Percentiles rank a stretch among this genome's conserved stretches.
Evolutionary conservation across 53 echinoderm and acorn worm genomes (phyloP).

Genomic region (Luidia sarsii): DNA sequence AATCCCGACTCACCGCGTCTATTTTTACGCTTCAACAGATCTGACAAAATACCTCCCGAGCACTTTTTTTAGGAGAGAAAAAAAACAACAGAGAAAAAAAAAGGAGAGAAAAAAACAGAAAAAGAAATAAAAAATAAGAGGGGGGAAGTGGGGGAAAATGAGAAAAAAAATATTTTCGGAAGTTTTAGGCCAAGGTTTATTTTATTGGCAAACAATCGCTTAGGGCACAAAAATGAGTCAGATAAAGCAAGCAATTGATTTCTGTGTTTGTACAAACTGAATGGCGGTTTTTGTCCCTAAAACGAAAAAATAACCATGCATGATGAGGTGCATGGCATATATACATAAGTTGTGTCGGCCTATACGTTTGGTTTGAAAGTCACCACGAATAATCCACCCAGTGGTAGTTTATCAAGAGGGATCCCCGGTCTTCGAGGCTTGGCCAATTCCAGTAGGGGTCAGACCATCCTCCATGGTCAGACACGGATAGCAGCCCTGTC

Average conservation of each 20-base stretch:
- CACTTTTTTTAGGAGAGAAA: no score
- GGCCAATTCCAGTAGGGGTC: no score
- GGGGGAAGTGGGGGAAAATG: neutral
- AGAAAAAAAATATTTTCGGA: neutral
- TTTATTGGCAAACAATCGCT: neutral
- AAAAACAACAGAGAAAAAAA: no score
- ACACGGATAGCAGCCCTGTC: no score
- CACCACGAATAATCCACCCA: no score
- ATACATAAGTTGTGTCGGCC: neutral
- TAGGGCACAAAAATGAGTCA: neutral
- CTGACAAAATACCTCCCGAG: conserved; percentile 11
- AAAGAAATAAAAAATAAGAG: neutral
- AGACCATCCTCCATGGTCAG: no score
- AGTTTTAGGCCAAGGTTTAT: neutral
- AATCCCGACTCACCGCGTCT: conserved; percentile 25
- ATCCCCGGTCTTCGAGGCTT: no score
- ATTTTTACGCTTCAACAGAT: conserved; percentile 49
- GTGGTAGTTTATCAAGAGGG: no score
- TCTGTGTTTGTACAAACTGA: neutral
- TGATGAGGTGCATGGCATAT: neutral
- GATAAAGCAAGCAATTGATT: neutral
- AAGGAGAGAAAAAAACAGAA: no score
- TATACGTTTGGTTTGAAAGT: no score
- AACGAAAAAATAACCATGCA: neutral
- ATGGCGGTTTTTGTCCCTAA: neutral